phyloP scores from a whole-genome alignment of 1,140 invertebrate species.

The Antheraea pernyi region DNA sequence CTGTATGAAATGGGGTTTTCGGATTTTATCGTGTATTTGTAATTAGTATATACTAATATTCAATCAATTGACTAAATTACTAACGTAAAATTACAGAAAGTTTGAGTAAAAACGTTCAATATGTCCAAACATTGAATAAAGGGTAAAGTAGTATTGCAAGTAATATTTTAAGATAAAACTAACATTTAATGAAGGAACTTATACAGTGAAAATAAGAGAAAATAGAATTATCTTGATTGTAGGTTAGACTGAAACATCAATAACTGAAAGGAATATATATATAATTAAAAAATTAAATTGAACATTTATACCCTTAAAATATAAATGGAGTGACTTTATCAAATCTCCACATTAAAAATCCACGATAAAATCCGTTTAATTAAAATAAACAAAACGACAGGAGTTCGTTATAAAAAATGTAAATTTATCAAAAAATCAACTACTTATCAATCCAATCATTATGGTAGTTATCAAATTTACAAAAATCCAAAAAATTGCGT shows the following conservation, averaged over 20 bases:
- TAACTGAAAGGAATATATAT: too few species aligned
- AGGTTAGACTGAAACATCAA: too few species aligned
- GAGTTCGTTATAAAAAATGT: slow-evolving; percentile 28
- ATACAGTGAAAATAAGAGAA: too few species aligned
- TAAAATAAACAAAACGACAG: slow-evolving; percentile 30
- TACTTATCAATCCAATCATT: slow-evolving; percentile 16
- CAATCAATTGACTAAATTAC: not conserved
- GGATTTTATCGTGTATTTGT: not conserved
- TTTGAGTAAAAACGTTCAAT: too few species aligned
- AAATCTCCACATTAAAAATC: not conserved
- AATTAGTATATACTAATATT: not conserved
- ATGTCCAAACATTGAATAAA: too few species aligned
- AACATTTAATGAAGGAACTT: too few species aligned
- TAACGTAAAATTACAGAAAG: not conserved
- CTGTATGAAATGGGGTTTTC: not conserved
- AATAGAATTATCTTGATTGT: too few species aligned
- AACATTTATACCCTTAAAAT: too few species aligned
- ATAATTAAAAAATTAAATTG: too few species aligned
- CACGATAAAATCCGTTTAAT: not conserved
- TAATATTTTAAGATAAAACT: too few species aligned
- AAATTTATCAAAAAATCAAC: slow-evolving; percentile 38
- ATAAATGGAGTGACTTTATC: too few species aligned
- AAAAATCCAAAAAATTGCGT: slow-evolving; percentile 33
- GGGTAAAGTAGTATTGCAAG: too few species aligned
- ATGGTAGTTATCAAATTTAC: slow-evolving; percentile 25